A percentile compares a stretch with the other conserved stretches of the same genome.
Evolutionary conservation across 2,888 invertebrate species (phyloP).

Genomic region (Sinhomidia bicolor): DNA sequence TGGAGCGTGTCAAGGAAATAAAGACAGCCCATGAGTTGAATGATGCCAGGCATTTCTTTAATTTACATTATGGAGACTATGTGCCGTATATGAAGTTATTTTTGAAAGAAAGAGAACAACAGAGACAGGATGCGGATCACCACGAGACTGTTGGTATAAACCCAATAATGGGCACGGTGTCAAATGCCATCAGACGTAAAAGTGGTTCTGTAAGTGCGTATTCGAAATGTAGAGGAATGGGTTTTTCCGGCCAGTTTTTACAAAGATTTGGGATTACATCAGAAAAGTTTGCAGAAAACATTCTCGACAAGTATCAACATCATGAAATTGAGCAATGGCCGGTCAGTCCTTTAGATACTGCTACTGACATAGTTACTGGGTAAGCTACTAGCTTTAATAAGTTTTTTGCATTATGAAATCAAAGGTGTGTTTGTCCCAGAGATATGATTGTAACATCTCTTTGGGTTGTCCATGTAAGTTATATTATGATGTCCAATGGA

Average conservation of each 20-base stretch:
- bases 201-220: constrained; percentile 80
- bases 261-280: constrained; percentile 90
- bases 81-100: constrained; percentile 90
- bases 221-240: not conserved
- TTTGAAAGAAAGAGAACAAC: constrained; percentile 83
- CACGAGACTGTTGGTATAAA: no score
- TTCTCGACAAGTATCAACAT: constrained; percentile 96
- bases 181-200: not conserved
- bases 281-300: constrained; percentile 97
- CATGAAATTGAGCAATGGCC: constrained; percentile 97
- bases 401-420: not conserved
- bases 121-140: constrained; percentile 81
- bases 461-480: no score
- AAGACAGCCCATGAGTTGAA: constrained; percentile 95
- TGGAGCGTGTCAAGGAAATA: constrained; percentile 87
- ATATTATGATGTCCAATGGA: no score
- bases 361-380: constrained; percentile 86
- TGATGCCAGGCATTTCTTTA: constrained; percentile 96
- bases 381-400: constrained; percentile 79
- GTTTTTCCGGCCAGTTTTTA: not conserved
- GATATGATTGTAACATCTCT: not conserved
- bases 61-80: constrained; percentile 94
- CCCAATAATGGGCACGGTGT: constrained; percentile 83
- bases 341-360: constrained; percentile 91
- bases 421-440: not conserved